Evolutionary conservation across 2,113 vertebrate species (phyloP), one percentile per base, ranked within the genome.

Genomic region (Apodemus sylvaticus): DNA sequence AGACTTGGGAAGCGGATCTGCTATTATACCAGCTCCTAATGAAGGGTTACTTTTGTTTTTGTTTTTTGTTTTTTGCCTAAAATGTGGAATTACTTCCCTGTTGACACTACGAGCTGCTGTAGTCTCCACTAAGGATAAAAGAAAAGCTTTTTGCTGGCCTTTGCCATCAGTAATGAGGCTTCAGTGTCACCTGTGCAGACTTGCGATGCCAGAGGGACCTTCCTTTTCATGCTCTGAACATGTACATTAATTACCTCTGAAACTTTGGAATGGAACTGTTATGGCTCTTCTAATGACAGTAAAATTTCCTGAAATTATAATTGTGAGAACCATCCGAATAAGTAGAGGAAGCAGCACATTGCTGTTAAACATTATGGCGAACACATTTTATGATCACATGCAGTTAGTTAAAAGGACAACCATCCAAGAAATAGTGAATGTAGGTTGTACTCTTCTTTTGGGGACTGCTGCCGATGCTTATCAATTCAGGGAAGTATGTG

Each of bases 11-110:
- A 79, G 53, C 11, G 42, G 29, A 58, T 20, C 64, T 92, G 8
- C 73, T 93, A 8, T 77, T 79, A 8, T n/a, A 5, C 45, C 39
- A 96, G 14, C 8, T 78, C 76, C 83, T 88, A 48, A 77, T 73
- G 53, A 95, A 90, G 17, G 90, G 60, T n/a, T 92, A 53, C 66
- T 70, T 86, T 97, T 94, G 19, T 16, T 90, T 95, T 39, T 90
- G 29, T 68, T 34, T 68, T 68, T 68, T 64, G 8, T 36, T 34
- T 68, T 68, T 68, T 96, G 73, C 20, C 16, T 48, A 64, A 4
- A 60, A 22, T 77, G 2, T 48, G 29, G 55, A 87, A 73, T 5
- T 68, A 4, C 36, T 45, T 66, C 48, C 92, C 14, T 88, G 58
- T 96, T 82, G 11, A 39, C 26, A 60, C 26, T 9, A 45, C 6